Evolutionary conservation across 2,797 vertebrate genomes (phyloP).

Genomic region (Threskiornis aethiopicus): DNA sequence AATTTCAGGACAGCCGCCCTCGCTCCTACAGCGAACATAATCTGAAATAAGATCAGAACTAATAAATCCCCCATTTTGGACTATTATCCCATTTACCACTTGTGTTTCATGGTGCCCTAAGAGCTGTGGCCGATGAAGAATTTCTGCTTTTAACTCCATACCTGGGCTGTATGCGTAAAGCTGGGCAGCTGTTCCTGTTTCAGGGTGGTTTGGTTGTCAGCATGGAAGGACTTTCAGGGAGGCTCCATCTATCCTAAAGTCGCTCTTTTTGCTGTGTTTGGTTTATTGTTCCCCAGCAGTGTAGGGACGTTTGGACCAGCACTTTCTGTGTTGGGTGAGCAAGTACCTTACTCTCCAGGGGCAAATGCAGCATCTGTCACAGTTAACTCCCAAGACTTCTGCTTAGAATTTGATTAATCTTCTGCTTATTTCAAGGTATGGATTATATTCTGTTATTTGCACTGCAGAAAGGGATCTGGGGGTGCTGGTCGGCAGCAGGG

Average conservation of each 20-base stretch:
- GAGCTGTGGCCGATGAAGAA: not conserved
- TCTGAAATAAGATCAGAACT: not conserved
- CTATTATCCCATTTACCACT: not conserved
- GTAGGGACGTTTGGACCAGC: not conserved
- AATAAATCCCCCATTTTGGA: not conserved
- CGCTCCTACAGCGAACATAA: accelerated
- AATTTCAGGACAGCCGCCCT: not conserved
- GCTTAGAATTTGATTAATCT: not conserved
- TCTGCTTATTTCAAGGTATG: not conserved
- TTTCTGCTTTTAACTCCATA: not conserved
- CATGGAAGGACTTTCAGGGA: not conserved
- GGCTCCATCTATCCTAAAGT: not conserved
- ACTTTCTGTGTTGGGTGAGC: not conserved
- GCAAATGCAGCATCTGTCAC: not conserved
- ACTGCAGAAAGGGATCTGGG: not conserved
- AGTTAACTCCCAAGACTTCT: not conserved
- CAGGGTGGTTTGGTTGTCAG: not conserved
- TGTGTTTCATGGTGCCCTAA: not conserved
- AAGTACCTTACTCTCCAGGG: not conserved
- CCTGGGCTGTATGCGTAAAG: not conserved
- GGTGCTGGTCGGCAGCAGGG: not conserved
- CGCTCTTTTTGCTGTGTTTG: not conserved
- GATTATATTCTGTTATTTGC: not conserved
- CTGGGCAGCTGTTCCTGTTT: accelerated
- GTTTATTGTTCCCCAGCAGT: not conserved